A percentile compares a stretch with the other conserved stretches of the same genome.
Conservation (phyloP, 2,113 vertebrate species). For the Pangasianodon gigas region DNA sequence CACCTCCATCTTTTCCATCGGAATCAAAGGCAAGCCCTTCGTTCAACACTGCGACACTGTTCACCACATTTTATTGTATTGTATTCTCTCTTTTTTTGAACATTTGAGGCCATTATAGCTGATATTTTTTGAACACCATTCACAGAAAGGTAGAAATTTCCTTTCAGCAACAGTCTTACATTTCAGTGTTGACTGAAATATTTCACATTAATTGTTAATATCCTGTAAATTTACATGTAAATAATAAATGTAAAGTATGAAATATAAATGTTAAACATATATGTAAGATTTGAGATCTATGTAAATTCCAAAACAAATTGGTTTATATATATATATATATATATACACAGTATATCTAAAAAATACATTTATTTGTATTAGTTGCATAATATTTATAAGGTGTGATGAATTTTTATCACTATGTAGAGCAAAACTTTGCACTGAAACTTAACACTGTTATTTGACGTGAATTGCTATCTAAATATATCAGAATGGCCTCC, state of each 20-base stretch:
- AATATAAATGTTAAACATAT: background rate
- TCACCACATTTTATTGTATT: constrained; percentile 18
- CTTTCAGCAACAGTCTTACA: background rate
- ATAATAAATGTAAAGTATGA: background rate
- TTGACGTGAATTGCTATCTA: too few relatives aligned
- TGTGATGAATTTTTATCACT: background rate
- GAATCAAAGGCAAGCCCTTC: background rate
- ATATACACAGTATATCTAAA: too few relatives aligned
- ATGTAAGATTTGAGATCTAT: background rate
- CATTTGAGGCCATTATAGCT: background rate
- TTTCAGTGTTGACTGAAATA: background rate
- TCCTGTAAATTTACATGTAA: background rate
- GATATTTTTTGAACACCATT: too few relatives aligned
- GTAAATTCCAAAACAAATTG: background rate
- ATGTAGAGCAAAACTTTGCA: background rate
- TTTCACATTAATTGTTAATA: background rate
- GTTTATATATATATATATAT: background rate
- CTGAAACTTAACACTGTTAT: background rate
- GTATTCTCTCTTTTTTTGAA: background rate
- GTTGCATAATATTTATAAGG: background rate
- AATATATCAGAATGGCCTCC: background rate
- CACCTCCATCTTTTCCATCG: background rate
- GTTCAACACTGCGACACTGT: constrained; percentile 44
- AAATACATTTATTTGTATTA: background rate
- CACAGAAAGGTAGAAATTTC: background rate